A percentile compares a stretch with the other conserved stretches of the same genome.
Evolutionary conservation across 1,140 invertebrate species (phyloP).

Genomic region (Pectinophora gossypiella): DNA sequence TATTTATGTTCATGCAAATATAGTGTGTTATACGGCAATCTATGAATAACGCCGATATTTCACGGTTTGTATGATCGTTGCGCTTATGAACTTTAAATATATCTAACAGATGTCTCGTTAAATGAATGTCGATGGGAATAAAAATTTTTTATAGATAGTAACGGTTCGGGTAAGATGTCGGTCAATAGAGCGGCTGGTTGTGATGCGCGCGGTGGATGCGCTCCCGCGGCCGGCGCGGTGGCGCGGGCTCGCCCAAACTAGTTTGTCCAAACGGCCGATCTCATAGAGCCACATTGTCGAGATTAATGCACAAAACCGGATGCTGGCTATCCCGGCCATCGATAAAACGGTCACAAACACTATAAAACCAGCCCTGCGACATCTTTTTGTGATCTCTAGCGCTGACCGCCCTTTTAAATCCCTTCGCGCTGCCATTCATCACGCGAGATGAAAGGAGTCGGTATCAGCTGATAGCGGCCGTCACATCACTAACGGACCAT

Average conservation of each 20-base stretch:
- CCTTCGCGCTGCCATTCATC: slow-evolving; percentile 49
- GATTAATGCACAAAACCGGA: slow-evolving; percentile 69
- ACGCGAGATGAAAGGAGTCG: slow-evolving; percentile 53
- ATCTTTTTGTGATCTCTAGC: slow-evolving; percentile 58
- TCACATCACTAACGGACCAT: slow-evolving; percentile 44
- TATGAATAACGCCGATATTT: no score
- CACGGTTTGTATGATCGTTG: neutral
- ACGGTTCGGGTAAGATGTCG: slow-evolving; percentile 25
- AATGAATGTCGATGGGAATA: neutral
- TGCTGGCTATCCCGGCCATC: slow-evolving; percentile 60
- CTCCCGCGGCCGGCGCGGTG: slow-evolving; percentile 26
- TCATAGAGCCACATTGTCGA: slow-evolving; percentile 59
- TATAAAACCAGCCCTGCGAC: slow-evolving; percentile 54
- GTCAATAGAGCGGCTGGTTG: slow-evolving; percentile 51
- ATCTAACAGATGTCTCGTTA: neutral
- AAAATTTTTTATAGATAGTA: slow-evolving; percentile 25
- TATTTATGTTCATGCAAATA: neutral
- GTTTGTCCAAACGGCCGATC: slow-evolving; percentile 61
- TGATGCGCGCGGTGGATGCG: slow-evolving; percentile 64
- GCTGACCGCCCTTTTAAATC: slow-evolving; percentile 53
- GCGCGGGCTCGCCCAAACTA: slow-evolving; percentile 56
- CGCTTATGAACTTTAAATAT: neutral
- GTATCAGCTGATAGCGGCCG: slow-evolving; percentile 57
- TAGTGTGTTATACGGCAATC: neutral
- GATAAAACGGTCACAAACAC: slow-evolving; percentile 64